Evolutionary conservation across 2,888 invertebrate genomes (phyloP).

Genomic region (Diaphora mendica): DNA sequence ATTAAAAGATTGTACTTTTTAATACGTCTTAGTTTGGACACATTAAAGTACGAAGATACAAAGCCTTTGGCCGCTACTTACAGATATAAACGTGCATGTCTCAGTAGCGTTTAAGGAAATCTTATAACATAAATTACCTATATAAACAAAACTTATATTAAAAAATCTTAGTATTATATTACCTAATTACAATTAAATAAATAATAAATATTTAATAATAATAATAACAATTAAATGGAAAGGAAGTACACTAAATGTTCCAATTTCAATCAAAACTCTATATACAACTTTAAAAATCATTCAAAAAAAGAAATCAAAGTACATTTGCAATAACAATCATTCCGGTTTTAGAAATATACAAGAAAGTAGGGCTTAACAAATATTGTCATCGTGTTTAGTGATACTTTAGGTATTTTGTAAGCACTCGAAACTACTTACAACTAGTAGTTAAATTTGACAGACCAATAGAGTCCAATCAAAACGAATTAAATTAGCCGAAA

Average conservation of each 20-base stretch:
- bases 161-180: constrained; percentile 29
- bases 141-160: constrained; percentile 19
- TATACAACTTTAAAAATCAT: not conserved
- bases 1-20: constrained; percentile 28
- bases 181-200: constrained; percentile 1
- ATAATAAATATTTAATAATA: no score
- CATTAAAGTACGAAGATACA: constrained; percentile 38
- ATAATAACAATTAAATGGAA: constrained; percentile 1
- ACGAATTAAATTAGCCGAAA: no score
- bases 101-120: constrained; percentile 23
- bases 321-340: not conserved
- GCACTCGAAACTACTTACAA: not conserved
- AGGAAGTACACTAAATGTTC: not conserved
- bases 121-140: constrained; percentile 18
- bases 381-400: not conserved
- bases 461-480: no score
- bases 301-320: not conserved
- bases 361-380: not conserved
- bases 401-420: not conserved
- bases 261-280: not conserved
- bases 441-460: not conserved
- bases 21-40: constrained; percentile 30
- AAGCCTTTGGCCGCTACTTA: constrained; percentile 23
- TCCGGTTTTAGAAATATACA: not conserved
- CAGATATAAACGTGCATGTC: constrained; percentile 32